A percentile compares a stretch with the other conserved stretches of the same genome.
These are phyloP conservation scores for Oreocharis arfaki DNA, from an alignment of 2,113 vertebrate genomes.

Conservation along the genomic window DNA sequence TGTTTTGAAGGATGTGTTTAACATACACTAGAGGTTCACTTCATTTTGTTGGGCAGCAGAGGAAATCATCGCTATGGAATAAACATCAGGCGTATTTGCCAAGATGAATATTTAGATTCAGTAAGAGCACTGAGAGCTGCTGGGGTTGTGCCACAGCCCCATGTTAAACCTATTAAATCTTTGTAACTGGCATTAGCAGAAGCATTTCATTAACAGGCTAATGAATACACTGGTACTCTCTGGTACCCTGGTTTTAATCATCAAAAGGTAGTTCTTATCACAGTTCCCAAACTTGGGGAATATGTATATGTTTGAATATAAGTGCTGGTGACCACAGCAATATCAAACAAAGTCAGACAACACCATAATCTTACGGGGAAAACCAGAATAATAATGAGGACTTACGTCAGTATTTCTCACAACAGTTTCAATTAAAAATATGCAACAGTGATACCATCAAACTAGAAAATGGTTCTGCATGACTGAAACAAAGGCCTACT, in stretches of 20 bases:
- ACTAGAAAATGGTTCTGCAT: slow-evolving; percentile 63
- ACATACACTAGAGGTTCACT: background rate
- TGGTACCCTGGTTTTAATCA: slow-evolving; percentile 13
- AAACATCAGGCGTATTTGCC: background rate
- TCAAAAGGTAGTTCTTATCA: slow-evolving; percentile 24
- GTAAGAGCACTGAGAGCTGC: background rate
- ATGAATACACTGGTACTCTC: slow-evolving; percentile 3
- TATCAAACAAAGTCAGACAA: slow-evolving; percentile 38
- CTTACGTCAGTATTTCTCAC: slow-evolving; percentile 57
- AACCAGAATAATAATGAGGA: slow-evolving; percentile 42
- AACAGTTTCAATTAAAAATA: slow-evolving; percentile 66
- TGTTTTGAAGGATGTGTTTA: background rate
- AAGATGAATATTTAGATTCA: background rate
- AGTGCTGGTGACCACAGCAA: slow-evolving; percentile 22
- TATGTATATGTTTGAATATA: background rate
- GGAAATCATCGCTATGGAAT: background rate
- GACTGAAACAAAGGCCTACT: slow-evolving; percentile 40
- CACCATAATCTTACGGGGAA: slow-evolving; percentile 11
- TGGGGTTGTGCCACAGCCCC: background rate
- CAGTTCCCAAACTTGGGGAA: background rate
- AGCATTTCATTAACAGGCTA: slow-evolving; percentile 41
- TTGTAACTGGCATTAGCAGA: slow-evolving; percentile 5
- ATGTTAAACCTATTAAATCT: slow-evolving; percentile 26
- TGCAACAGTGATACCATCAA: slow-evolving; percentile 59
- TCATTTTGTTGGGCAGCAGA: background rate